Evolutionary conservation across 2,797 vertebrate species (phyloP), one percentile per base, ranked within the genome.

Genomic region (Darevskia mixta): DNA sequence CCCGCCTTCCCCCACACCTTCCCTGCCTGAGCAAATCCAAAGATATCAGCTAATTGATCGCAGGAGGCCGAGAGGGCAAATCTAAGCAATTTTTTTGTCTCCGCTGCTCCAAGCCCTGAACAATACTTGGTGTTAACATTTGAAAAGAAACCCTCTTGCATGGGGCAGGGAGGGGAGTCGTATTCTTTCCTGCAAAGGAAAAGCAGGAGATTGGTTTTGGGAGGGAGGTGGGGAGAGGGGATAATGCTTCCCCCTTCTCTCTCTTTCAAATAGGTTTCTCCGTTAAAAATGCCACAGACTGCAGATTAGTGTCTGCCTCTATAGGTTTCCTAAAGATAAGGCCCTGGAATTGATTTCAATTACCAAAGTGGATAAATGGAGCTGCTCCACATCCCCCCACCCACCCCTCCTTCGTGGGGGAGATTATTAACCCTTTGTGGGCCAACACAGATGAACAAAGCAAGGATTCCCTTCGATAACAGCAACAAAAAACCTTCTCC

Each of bases 271-370:
- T 92, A 92, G 90, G 92, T 95, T 96, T 91, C 95, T 96, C 95
- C 93, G 96, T 97, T 96, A 95, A 95, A 95, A 96, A 94, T 95
- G 93, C 94, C 95, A n/a, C 75, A 92, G 95, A 95, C 92, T 94
- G 86, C 96, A 96, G 97, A 97, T 97, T 97, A 96, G 95, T 94
- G 96, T 95, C 96, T 94, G 92, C 95, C 96, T 96, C 95, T 97
- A 97, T 96, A 96, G 96, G 96, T 96, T 97, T 97, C 96, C 95
- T 93, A 94, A 96, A 97, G 97, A 97, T 97, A 97, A 97, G 97
- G 95, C 95, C 95, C 94, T 95, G 96, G 96, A 97, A 97, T 97
- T 97, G 97, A 97, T 97, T 97, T 97, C 97, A 97, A 96, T 97
- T 97, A 97, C 96, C 92, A 72, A 95, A 96, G 95, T 94, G 95